These are phyloP conservation scores for Drosophila pruinosa DNA, from an alignment of 1,140 invertebrate species.

Conservation along the genomic window DNA sequence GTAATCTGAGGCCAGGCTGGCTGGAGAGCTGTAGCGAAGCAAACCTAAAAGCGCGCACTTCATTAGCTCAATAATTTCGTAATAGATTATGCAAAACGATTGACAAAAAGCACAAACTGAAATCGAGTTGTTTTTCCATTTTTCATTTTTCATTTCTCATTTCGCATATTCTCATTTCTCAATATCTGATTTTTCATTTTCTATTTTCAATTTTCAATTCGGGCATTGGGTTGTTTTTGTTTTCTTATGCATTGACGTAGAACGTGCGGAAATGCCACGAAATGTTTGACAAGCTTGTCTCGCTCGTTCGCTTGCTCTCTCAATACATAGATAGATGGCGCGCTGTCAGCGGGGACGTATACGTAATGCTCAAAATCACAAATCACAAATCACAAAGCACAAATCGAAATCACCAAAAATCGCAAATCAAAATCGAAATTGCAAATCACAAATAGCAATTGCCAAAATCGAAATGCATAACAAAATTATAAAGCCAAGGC, in stretches of 20 bases:
- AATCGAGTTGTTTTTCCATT: slow-evolving; percentile 9
- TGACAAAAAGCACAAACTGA: slow-evolving; percentile 25
- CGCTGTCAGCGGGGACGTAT: slow-evolving; percentile 35
- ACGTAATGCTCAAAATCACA: slow-evolving; percentile 40
- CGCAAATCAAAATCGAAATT: slow-evolving; percentile 48
- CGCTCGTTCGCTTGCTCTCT: not conserved
- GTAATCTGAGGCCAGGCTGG: slow-evolving; percentile 45
- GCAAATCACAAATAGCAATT: slow-evolving; percentile 47
- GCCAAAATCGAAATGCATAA: slow-evolving; percentile 75
- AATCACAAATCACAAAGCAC: slow-evolving; percentile 33
- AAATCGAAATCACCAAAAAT: slow-evolving; percentile 43
- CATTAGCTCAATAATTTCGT: slow-evolving; percentile 72
- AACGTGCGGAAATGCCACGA: slow-evolving; percentile 25
- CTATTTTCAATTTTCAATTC: slow-evolving; percentile 1
- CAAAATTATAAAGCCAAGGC: slow-evolving; percentile 50
- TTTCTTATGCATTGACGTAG: slow-evolving; percentile 9
- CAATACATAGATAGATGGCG: not conserved
- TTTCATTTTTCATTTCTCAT: not conserved
- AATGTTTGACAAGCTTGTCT: slow-evolving; percentile 13
- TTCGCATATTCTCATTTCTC: not conserved
- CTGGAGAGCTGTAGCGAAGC: not conserved
- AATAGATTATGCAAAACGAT: slow-evolving; percentile 67
- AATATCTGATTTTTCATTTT: not conserved
- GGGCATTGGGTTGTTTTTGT: not conserved
- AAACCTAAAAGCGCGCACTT: slow-evolving; percentile 58